Base-by-base conservation (phyloP, 2,797 vertebrate species). In the Monodelphis domestica region DNA sequence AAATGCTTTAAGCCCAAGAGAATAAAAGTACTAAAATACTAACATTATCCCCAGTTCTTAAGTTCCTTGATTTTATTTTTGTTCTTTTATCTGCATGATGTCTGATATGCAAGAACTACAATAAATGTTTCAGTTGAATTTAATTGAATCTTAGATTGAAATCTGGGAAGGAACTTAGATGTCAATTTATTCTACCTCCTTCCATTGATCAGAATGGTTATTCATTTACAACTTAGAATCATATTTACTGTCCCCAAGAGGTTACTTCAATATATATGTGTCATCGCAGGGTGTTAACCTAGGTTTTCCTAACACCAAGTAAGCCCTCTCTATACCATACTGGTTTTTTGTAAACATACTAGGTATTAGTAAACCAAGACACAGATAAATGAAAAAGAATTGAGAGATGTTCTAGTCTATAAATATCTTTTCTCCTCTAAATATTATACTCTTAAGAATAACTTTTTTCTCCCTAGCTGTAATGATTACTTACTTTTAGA, bases 401-500 rank as follows among this genome's bases (percentile, higher is more conserved):
- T 51, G 90, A 96, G 93, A 93, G 88, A 91, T 92, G 97, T 93
- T 95, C 91, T 84, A 95, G 93, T 88, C 87, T 89, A 38, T 0
- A 12, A 95, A 96, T 96, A 29, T 96, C 90, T 95, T 96, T 89
- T 45, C 24, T 55, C 56, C 87, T 95, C 30, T 93, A 54, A 91
- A 56, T 94, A 95, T 88, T 45, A 3, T 14, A 78, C 7, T 95
- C 90, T 90, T 89, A 91, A 93, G 97, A 95, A 90, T 30, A 91
- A 89, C 89, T 55, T 92, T 51, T 93, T 38, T 90, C 94, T 97
- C 97, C 97, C 94, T 45, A 91, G 50, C 30, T 96, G 92, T 91
- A 54, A 91, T 28, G 0, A 57, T 96, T 94, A n/a, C 93, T 98
- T 98, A 51, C 90, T 95, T 96, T 97, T 97, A 96, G 95, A 96